Base-by-base conservation (phyloP, 2,888 invertebrate species). In the Diachrysia chrysitis region DNA sequence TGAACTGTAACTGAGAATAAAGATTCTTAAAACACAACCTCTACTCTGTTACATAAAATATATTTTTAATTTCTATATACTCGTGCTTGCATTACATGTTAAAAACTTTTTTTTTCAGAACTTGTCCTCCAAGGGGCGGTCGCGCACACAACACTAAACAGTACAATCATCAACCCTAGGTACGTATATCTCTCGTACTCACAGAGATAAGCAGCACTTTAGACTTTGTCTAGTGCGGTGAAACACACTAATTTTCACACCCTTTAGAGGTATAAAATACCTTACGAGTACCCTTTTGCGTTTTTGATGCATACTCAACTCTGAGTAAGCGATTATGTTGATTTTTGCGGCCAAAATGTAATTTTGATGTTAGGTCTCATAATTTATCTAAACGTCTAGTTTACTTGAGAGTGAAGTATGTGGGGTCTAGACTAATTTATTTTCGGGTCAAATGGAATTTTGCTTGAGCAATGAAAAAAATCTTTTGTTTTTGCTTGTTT, bases 221-320 rank as follows among this genome's bases (percentile, higher is more conserved):
- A 78, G 73, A 86, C 83, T 85, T 83, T 83, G 84, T 85, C 81
- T 87, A 86, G 85, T 83, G 81, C 77, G 79, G 83, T 81, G 83
- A 85, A 85, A 86, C 82, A 83, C 78, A 88, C 88, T 87, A 87
- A 89, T 89, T 87, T 85, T 85, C 87, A 83, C 87, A 82, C 86
- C 83, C 82, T 84, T 82, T 77, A 58, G 78, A 71, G 73, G 77
- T 72, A 79, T 80, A 81, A 81, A 83, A 84, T 77, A 69, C 71
- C 75, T 75, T 69, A 70, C 57, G 61, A 79, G 72, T 21, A 70
- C 78, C 72, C 70, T 73, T 73, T 69, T 70, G 73, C 58, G 73
- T 76, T 69, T 79, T 74, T 72, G 67, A 77, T 73, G 73, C 66
- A 77, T 61, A 58, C 37, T 71, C 57, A 42, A 58, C 60, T 59